Percentiles rank a stretch among this genome's conserved stretches.
Evolutionary conservation across 2,113 vertebrate genomes (phyloP).

Genomic region (Odobenus rosmarus): DNA sequence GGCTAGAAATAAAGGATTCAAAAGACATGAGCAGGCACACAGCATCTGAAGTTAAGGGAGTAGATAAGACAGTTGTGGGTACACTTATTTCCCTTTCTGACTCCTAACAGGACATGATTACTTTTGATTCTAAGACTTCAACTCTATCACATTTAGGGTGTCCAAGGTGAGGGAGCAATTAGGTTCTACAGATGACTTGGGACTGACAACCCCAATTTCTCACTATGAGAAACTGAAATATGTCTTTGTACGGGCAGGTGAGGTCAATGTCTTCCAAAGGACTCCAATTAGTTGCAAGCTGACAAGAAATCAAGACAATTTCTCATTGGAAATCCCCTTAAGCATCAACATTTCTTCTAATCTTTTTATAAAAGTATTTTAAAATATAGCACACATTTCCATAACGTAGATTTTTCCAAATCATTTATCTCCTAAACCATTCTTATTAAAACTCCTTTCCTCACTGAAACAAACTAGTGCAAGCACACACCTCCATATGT

Average conservation of each 20-base stretch:
- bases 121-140: neutral
- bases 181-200: neutral
- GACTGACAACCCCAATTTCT: neutral
- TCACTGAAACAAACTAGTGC: neutral
- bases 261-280: neutral
- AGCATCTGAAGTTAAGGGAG: neutral
- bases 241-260: neutral
- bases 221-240: neutral
- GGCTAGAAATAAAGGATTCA: neutral
- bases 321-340: neutral
- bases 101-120: neutral
- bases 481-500: neutral
- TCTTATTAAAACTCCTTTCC: conserved; percentile 41
- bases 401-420: neutral
- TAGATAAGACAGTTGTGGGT: neutral
- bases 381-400: conserved; percentile 32
- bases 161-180: neutral
- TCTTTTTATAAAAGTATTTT: conserved; percentile 30
- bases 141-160: neutral
- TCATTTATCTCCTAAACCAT: neutral
- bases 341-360: neutral
- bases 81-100: conserved; percentile 34
- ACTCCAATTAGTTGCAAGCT: neutral
- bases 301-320: neutral
- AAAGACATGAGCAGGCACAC: neutral